These are phyloP conservation scores for Gymnarchus niloticus DNA, from an alignment of 2,113 vertebrate species.

Conservation along the genomic window DNA sequence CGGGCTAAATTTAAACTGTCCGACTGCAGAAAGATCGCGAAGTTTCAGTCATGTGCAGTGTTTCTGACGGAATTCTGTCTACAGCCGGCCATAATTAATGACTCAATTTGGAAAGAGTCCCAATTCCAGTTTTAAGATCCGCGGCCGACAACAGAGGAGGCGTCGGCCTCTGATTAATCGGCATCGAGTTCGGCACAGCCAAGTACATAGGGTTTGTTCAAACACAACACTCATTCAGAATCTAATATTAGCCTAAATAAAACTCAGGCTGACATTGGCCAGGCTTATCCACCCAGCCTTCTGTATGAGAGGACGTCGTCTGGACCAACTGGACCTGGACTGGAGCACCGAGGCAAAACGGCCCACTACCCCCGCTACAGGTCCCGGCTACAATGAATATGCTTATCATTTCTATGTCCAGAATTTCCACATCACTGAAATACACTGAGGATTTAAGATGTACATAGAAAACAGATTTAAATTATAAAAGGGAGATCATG, in stretches of 20 bases:
- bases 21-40: background rate
- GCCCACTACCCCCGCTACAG: no score
- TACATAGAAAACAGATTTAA: background rate
- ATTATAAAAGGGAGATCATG: no score
- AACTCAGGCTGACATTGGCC: background rate
- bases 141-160: background rate
- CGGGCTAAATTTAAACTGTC: background rate
- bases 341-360: no score
- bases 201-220: conserved; percentile 17
- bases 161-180: conserved; percentile 6
- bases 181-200: background rate
- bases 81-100: background rate
- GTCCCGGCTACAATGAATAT: no score
- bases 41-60: background rate
- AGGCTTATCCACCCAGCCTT: background rate
- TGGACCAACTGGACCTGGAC: no score
- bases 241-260: no score
- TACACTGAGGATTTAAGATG: no score
- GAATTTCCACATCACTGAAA: background rate
- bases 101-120: background rate
- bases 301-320: no score
- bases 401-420: no score
- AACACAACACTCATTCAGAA: background rate
- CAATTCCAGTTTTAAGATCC: background rate
- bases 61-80: background rate